Percentiles rank a stretch among this genome's conserved stretches.
Conservation (phyloP, 1,140 invertebrate species). For the Hypsibius dujardini region DNA sequence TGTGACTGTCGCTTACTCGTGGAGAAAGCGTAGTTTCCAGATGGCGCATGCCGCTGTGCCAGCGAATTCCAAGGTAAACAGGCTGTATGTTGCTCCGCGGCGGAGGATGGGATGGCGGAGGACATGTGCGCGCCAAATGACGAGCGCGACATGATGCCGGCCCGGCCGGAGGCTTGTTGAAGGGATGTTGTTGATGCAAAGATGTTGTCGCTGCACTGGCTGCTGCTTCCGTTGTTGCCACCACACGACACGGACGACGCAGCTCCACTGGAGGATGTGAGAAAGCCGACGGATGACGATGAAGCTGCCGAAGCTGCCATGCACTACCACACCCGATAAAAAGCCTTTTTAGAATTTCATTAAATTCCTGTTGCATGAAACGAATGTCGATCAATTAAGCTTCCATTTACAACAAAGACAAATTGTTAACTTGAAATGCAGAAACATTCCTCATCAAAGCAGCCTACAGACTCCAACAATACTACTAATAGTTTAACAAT, state of each 20-base stretch:
- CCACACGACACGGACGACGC: not conserved
- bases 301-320: not conserved
- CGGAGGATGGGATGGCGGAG: not conserved
- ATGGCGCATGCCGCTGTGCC: not conserved
- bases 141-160: not conserved
- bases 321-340: not conserved
- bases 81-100: not conserved
- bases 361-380: no score
- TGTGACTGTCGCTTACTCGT: no score
- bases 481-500: no score
- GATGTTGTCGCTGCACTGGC: no score
- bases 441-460: no score
- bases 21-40: not conserved
- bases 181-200: no score
- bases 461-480: no score
- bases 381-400: no score
- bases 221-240: not conserved
- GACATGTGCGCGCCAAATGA: slow-evolving; percentile 1
- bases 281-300: not conserved
- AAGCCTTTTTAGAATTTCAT: no score
- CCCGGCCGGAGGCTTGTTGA: not conserved
- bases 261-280: not conserved
- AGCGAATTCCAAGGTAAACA: slow-evolving; percentile 4
- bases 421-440: no score
- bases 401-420: no score